These are phyloP conservation scores for Simalia tracyae DNA, from an alignment of 2,797 vertebrate species.

Conservation along the genomic window DNA sequence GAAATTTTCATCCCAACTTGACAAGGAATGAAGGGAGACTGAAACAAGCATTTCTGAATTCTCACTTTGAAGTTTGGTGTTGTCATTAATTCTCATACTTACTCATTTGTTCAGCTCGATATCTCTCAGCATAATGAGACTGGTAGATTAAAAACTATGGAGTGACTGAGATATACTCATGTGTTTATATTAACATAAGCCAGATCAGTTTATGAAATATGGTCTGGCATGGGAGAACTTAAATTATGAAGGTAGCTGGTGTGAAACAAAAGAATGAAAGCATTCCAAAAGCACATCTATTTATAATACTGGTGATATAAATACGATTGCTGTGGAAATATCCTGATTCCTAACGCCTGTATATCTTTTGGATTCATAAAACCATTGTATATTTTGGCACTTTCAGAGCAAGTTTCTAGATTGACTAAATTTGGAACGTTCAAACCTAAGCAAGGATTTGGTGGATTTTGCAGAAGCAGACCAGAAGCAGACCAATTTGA, in stretches of 20 bases:
- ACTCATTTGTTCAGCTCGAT: neutral
- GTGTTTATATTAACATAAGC: neutral
- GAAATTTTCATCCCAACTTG: neutral
- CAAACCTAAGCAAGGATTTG: neutral
- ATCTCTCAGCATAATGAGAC: neutral
- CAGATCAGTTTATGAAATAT: neutral
- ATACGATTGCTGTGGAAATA: neutral
- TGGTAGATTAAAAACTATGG: neutral
- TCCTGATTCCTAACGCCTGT: neutral
- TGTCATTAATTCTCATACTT: neutral
- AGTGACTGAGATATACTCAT: neutral
- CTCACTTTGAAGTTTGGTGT: neutral
- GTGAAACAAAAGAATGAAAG: neutral
- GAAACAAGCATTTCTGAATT: neutral
- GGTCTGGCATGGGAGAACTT: neutral
- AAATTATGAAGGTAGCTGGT: neutral
- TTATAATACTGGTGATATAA: neutral
- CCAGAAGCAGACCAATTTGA: neutral
- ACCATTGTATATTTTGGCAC: neutral
- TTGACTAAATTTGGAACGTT: neutral
- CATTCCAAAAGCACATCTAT: neutral
- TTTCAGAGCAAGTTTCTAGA: neutral
- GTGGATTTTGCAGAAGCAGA: neutral
- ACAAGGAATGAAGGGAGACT: neutral
- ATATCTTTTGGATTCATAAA: neutral